Evolutionary conservation across 2,113 vertebrate genomes (phyloP).

Genomic region (Larimichthys crocea): DNA sequence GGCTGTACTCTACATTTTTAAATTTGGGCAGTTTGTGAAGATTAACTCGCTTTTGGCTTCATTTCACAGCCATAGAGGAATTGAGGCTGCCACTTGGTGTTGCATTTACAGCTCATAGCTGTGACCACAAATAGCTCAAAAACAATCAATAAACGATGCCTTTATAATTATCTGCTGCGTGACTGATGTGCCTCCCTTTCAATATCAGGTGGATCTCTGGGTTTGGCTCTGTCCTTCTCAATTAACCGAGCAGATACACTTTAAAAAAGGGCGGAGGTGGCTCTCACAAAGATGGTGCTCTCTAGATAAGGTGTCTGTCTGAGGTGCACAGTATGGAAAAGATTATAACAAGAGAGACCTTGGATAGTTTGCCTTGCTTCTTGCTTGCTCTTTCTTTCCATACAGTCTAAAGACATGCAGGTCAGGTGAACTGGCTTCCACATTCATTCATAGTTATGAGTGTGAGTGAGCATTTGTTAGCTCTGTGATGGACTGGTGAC

Average conservation of each 20-base stretch:
- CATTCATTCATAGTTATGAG: constrained; percentile 32
- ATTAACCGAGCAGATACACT: neutral
- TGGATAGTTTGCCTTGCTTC: neutral
- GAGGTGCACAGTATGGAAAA: neutral
- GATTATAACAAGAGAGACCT: neutral
- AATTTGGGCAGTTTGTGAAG: no score
- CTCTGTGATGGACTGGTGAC: constrained; percentile 32
- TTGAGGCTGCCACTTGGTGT: no score
- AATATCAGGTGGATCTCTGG: neutral
- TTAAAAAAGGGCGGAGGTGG: neutral
- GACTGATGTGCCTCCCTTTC: neutral
- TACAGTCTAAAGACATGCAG: constrained; percentile 14
- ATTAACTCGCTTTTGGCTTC: no score
- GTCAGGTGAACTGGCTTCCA: neutral
- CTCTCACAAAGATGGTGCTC: neutral
- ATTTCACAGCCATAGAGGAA: no score
- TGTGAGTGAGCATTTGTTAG: neutral
- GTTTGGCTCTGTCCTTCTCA: neutral
- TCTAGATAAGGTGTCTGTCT: neutral
- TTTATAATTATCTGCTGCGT: neutral
- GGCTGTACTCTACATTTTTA: no score
- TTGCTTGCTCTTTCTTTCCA: neutral
- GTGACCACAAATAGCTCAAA: neutral
- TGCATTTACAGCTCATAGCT: neutral
- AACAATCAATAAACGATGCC: neutral